phyloP scores from a whole-genome alignment of 2,797 vertebrate species.

The Enteromius argenteus region DNA sequence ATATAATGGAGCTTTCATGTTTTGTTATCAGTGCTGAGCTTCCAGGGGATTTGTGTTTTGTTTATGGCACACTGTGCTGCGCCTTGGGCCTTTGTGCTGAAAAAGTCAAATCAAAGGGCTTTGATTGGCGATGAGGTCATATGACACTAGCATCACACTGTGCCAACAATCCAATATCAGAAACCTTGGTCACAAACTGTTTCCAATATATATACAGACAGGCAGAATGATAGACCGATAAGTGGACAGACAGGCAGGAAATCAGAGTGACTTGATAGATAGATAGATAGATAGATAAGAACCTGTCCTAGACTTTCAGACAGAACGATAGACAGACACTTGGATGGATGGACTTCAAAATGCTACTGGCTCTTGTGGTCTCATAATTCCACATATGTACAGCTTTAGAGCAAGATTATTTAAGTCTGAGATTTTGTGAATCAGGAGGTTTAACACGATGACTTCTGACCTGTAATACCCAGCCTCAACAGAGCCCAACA shows the following conservation, averaged over 20 bases:
- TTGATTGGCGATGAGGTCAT: constrained; percentile 33
- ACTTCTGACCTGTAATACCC: constrained; percentile 30
- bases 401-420: constrained; percentile 5
- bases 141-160: neutral
- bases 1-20: constrained; percentile 36
- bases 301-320: neutral
- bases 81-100: constrained; percentile 35
- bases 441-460: constrained; percentile 9
- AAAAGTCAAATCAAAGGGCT: constrained; percentile 41
- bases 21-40: constrained; percentile 42
- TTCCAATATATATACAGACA: neutral
- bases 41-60: constrained; percentile 43
- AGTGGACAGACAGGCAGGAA: neutral
- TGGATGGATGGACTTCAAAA: neutral
- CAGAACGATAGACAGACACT: neutral
- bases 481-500: neutral
- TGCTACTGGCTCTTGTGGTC: neutral
- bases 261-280: neutral
- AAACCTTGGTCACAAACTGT: neutral
- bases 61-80: constrained; percentile 33
- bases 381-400: constrained; percentile 27
- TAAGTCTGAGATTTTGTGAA: constrained; percentile 15
- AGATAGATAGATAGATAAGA: no score
- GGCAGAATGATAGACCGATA: neutral
- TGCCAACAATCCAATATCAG: neutral